A percentile compares a stretch with the other conserved stretches of the same genome.
phyloP scores from a whole-genome alignment of 1,140 invertebrate genomes.

The Teleopsis dalmanni region DNA sequence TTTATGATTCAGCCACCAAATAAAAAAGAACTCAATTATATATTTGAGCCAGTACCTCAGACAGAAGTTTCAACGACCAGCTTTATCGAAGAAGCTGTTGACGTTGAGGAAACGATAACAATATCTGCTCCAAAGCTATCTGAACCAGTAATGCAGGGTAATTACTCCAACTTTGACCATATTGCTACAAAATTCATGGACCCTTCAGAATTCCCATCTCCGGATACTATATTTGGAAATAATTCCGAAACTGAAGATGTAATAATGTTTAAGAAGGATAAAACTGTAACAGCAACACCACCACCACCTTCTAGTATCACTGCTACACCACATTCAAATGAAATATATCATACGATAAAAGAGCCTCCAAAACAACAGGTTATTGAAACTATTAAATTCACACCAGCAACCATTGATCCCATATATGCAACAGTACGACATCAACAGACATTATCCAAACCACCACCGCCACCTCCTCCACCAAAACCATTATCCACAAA shows the following conservation, averaged over 20 bases:
- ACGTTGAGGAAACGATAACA: not conserved
- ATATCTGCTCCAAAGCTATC: constrained; percentile 20
- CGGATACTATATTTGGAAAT: constrained; percentile 1
- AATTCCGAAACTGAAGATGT: not conserved
- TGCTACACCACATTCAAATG: no score
- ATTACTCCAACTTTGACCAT: constrained; percentile 23
- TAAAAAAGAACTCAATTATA: constrained; percentile 6
- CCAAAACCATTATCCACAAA: constrained; percentile 9
- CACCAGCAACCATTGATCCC: not conserved
- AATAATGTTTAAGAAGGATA: not conserved
- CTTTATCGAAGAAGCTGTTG: not conserved
- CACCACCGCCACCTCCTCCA: constrained; percentile 15
- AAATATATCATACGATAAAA: no score
- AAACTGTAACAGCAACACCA: constrained; percentile 17
- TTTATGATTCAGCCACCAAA: constrained; percentile 22
- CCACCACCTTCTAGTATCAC: constrained; percentile 28
- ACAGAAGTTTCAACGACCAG: constrained; percentile 7
- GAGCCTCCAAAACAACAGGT: no score
- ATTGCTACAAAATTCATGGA: constrained; percentile 27
- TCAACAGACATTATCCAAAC: constrained; percentile 5
- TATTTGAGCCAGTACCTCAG: constrained; percentile 17
- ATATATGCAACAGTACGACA: not conserved
- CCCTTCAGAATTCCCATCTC: constrained; percentile 14
- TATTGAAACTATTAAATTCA: not conserved
- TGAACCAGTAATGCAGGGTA: not conserved